These are phyloP conservation scores for Sarcoramphus papa DNA, from an alignment of 2,797 vertebrate genomes.

Conservation along the genomic window DNA sequence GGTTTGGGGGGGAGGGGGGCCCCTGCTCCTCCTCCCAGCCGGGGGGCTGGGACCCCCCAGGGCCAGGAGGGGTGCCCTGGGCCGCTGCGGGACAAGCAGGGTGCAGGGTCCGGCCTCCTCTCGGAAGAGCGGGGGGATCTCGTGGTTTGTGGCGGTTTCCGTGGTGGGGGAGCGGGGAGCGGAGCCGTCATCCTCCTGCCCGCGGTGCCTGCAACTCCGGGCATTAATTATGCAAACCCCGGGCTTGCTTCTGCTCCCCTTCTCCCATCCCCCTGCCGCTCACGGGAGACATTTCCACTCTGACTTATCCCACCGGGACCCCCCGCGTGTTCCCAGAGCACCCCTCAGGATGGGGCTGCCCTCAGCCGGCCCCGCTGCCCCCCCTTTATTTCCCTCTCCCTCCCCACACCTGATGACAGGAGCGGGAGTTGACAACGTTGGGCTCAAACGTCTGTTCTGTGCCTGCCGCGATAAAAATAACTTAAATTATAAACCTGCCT, in stretches of 20 bases:
- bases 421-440: background rate
- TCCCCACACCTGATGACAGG: background rate
- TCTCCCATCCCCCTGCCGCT: background rate
- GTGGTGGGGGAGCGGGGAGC: background rate
- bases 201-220: background rate
- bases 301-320: background rate
- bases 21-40: background rate
- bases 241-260: background rate
- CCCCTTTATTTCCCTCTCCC: background rate
- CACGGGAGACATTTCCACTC: background rate
- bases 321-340: background rate
- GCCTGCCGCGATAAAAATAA: conserved; percentile 59
- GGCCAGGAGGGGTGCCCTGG: background rate
- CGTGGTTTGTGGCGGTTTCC: background rate
- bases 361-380: background rate
- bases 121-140: background rate
- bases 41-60: background rate
- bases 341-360: background rate
- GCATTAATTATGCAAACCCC: background rate
- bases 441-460: background rate
- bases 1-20: background rate
- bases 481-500: conserved; percentile 41
- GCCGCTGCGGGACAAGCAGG: background rate
- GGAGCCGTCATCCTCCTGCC: background rate
- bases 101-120: background rate